phyloP scores from a whole-genome alignment of 2,113 vertebrate species.

The Triplophysa tibetana region DNA sequence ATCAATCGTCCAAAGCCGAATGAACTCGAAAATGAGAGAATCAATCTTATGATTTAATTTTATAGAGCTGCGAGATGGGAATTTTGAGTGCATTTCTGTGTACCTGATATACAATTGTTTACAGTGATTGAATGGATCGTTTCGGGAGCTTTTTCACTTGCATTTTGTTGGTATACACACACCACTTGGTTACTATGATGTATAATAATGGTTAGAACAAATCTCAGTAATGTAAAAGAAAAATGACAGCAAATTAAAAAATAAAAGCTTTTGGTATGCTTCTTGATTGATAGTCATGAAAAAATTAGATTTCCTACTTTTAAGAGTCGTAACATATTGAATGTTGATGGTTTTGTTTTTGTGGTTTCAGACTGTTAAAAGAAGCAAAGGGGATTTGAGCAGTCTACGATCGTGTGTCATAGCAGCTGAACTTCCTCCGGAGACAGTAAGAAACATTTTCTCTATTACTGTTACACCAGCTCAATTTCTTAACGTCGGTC shows the following conservation, averaged over 20 bases:
- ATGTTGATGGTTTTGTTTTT: constrained; percentile 26
- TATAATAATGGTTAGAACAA: not conserved
- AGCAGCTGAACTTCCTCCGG: not conserved
- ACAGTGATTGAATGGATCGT: constrained; percentile 64
- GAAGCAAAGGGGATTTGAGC: constrained; percentile 6
- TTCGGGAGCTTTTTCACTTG: constrained; percentile 55
- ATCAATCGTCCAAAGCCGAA: constrained; percentile 60
- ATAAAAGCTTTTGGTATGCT: not conserved
- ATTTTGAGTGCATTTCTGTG: constrained; percentile 67
- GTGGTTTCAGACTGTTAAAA: constrained; percentile 38
- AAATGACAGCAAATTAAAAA: constrained; percentile 22
- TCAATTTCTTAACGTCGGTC: not conserved
- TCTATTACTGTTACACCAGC: not conserved
- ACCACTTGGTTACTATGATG: not conserved
- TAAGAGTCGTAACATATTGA: constrained; percentile 4
- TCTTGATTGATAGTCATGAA: not conserved
- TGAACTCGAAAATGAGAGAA: constrained; percentile 59
- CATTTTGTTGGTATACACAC: not conserved
- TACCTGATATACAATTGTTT: constrained; percentile 57
- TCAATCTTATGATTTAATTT: constrained; percentile 63
- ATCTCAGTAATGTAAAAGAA: constrained; percentile 15
- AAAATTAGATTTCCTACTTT: not conserved
- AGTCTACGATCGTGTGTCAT: constrained; percentile 4
- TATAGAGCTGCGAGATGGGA: constrained; percentile 35
- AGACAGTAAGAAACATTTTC: constrained; percentile 18